Evolutionary conservation across 2,113 vertebrate genomes (phyloP).

Genomic region (Nibea coibor): DNA sequence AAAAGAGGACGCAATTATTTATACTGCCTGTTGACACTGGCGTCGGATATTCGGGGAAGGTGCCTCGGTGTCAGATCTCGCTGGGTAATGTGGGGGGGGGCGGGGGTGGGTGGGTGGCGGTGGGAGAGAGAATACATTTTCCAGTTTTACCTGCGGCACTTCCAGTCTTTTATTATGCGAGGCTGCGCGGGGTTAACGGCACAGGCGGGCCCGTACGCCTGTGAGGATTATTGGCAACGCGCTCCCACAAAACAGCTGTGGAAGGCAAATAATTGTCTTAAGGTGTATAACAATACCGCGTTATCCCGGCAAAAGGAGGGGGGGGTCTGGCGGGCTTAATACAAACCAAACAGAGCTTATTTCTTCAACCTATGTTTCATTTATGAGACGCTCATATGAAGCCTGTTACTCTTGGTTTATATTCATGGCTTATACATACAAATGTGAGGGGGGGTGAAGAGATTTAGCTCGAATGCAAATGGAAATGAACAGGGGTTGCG

Average conservation of each 20-base stretch:
- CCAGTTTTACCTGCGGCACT: slow-evolving; percentile 39
- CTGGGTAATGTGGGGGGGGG: slow-evolving; percentile 25
- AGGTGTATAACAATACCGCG: slow-evolving; percentile 69
- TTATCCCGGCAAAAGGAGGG: slow-evolving; percentile 11
- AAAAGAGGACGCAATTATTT: slow-evolving; percentile 64
- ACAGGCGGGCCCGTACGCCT: slow-evolving; percentile 41
- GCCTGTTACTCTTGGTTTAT: slow-evolving; percentile 58
- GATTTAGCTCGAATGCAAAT: slow-evolving; percentile 50
- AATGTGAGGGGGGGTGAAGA: slow-evolving; percentile 15
- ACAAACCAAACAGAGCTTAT: slow-evolving; percentile 64
- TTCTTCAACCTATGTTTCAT: slow-evolving; percentile 66
- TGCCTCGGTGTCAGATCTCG: slow-evolving; percentile 52
- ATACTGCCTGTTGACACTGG: slow-evolving; percentile 61
- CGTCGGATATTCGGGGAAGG: slow-evolving; percentile 43
- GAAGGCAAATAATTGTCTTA: slow-evolving; percentile 76
- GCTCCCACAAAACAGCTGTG: slow-evolving; percentile 54
- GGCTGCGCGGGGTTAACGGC: slow-evolving; percentile 55
- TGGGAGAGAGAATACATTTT: slow-evolving; percentile 22
- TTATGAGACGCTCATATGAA: slow-evolving; percentile 66
- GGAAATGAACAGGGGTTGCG: slow-evolving; percentile 48
- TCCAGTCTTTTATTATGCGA: slow-evolving; percentile 64
- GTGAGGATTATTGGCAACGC: slow-evolving; percentile 70
- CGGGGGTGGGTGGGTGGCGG: not conserved
- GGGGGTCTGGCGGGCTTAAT: slow-evolving; percentile 14
- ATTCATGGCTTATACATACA: slow-evolving; percentile 59